These are phyloP conservation scores for Galerucella nymphaeae DNA, from an alignment of 2,888 invertebrate genomes.

Conservation along the genomic window DNA sequence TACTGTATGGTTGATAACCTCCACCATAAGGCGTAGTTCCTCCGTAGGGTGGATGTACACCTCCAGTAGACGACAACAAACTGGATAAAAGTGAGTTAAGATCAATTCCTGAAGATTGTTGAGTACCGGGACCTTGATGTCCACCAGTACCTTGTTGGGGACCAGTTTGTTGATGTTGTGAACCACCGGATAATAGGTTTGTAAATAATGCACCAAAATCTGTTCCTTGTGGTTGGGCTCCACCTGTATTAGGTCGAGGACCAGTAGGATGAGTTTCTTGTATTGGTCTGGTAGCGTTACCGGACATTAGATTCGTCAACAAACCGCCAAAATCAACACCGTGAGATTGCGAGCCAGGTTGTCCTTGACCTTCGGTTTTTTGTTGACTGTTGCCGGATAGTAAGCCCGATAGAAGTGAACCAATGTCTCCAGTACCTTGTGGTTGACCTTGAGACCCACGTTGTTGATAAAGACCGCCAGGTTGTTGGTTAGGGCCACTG, in stretches of 20 bases:
- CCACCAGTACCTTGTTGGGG: not conserved
- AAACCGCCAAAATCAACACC: slow-evolving; percentile 35
- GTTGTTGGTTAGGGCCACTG: slow-evolving; percentile 16
- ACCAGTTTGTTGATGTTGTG: slow-evolving; percentile 23
- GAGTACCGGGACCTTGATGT: slow-evolving; percentile 7
- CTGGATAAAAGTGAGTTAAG: slow-evolving; percentile 33
- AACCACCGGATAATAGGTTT: slow-evolving; percentile 39
- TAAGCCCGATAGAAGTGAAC: slow-evolving; percentile 34
- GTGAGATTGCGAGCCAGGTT: slow-evolving; percentile 15
- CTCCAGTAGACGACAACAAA: slow-evolving; percentile 21
- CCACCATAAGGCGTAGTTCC: slow-evolving; percentile 7
- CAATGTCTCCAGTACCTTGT: slow-evolving; percentile 31
- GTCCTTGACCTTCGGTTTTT: slow-evolving; percentile 13
- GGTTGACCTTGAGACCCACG: slow-evolving; percentile 15
- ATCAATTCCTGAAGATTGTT: slow-evolving; percentile 36
- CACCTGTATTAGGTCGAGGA: slow-evolving; percentile 21
- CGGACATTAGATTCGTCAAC: slow-evolving; percentile 40
- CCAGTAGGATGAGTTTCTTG: slow-evolving; percentile 15
- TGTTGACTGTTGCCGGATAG: slow-evolving; percentile 1
- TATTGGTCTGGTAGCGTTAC: slow-evolving; percentile 28
- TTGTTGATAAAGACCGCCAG: slow-evolving; percentile 19
- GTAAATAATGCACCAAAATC: slow-evolving; percentile 34
- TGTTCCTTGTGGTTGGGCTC: slow-evolving; percentile 29
- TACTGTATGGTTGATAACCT: slow-evolving; percentile 8
- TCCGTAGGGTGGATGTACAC: slow-evolving; percentile 6